Conservation (phyloP, 2,888 invertebrate genomes). For the Drosophila trichaetosa region DNA sequence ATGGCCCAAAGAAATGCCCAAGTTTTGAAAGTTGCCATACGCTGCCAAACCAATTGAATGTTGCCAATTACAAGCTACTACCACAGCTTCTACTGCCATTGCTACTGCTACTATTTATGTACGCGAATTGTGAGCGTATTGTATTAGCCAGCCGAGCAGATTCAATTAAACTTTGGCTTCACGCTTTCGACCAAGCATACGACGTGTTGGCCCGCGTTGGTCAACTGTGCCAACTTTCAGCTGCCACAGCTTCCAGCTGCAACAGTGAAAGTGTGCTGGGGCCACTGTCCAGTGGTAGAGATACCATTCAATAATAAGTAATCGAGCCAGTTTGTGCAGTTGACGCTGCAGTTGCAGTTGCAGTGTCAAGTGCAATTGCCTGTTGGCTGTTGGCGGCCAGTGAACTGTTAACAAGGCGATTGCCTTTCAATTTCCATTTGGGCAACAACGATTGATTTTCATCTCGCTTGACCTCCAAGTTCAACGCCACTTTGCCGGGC, state of each 20-base stretch:
- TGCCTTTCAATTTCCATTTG: conserved; percentile 57
- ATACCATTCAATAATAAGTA: conserved; percentile 33
- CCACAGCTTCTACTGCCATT: background rate
- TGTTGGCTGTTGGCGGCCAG: conserved; percentile 50
- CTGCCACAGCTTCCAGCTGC: conserved; percentile 14
- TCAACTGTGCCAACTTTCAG: conserved; percentile 1
- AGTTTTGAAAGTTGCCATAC: conserved; percentile 68
- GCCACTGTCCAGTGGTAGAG: background rate
- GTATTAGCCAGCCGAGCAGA: conserved; percentile 44
- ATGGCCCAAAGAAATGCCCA: conserved; percentile 62
- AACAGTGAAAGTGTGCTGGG: conserved; percentile 62
- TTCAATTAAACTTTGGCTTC: conserved; percentile 79
- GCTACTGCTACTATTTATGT: background rate
- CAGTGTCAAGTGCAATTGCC: conserved; percentile 69
- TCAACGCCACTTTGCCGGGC: conserved; percentile 53
- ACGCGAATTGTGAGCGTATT: conserved; percentile 34
- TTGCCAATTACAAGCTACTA: conserved; percentile 61
- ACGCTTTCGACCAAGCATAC: conserved; percentile 73
- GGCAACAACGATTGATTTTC: conserved; percentile 57
- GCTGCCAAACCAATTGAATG: conserved; percentile 54
- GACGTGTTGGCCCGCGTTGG: conserved; percentile 45
- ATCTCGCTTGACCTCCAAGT: conserved; percentile 64
- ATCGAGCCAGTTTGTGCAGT: conserved; percentile 38
- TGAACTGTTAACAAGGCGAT: conserved; percentile 57
- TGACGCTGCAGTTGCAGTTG: conserved; percentile 32